These are phyloP conservation scores for Galleria mellonella DNA, from an alignment of 1,140 invertebrate genomes.

Conservation along the genomic window DNA sequence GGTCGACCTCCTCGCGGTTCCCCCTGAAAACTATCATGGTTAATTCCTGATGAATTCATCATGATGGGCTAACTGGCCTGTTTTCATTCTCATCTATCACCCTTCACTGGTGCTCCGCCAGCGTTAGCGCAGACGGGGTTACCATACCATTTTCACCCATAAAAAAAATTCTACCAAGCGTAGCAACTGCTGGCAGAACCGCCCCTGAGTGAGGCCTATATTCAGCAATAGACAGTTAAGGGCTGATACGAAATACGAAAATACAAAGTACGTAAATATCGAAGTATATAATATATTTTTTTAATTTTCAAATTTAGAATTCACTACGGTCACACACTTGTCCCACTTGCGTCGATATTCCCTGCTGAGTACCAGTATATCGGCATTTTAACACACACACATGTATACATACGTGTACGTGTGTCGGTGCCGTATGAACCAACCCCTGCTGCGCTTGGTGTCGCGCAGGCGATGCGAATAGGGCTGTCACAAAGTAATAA, in stretches of 20 bases:
- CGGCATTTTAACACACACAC: slow-evolving; percentile 12
- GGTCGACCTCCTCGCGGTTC: too few species aligned
- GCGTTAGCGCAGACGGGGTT: too few species aligned
- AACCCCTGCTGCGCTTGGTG: slow-evolving; percentile 29
- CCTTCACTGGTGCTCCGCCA: too few species aligned
- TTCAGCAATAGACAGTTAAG: too few species aligned
- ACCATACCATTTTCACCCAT: too few species aligned
- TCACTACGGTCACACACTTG: slow-evolving; percentile 3
- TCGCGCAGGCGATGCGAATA: slow-evolving; percentile 4
- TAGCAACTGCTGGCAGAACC: too few species aligned
- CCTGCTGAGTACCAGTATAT: slow-evolving; percentile 16
- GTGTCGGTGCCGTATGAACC: slow-evolving; percentile 23
- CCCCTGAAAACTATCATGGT: too few species aligned
- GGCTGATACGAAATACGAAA: neutral
- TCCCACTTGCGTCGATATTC: slow-evolving; percentile 12
- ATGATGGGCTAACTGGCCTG: too few species aligned
- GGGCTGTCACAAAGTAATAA: slow-evolving; percentile 11
- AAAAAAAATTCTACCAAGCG: too few species aligned
- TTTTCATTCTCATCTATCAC: too few species aligned
- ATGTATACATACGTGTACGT: slow-evolving; percentile 8
- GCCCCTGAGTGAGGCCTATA: too few species aligned
- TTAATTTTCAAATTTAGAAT: neutral
- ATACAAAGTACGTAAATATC: neutral
- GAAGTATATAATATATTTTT: neutral
- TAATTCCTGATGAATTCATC: too few species aligned